These are phyloP conservation scores for Corydoras maculifer DNA, from an alignment of 2,113 vertebrate genomes.

Conservation along the genomic window DNA sequence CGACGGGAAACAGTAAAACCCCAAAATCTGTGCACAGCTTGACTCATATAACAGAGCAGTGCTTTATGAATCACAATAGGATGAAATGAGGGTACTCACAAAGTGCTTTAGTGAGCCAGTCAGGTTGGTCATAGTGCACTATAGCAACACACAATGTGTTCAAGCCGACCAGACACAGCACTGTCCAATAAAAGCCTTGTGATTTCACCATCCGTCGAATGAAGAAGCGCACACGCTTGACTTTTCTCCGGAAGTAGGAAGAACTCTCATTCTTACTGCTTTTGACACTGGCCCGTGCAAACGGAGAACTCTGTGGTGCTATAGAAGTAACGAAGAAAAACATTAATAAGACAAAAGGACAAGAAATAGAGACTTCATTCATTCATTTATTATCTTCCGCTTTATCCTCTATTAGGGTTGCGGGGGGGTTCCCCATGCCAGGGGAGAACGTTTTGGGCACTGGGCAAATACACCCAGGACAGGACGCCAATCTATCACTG, in stretches of 20 bases:
- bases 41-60: too few relatives aligned
- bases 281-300: slow-evolving; percentile 83
- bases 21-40: too few relatives aligned
- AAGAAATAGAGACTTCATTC: too few relatives aligned
- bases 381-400: too few relatives aligned
- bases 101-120: slow-evolving; percentile 82
- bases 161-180: slow-evolving; percentile 87
- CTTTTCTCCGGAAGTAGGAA: slow-evolving; percentile 86
- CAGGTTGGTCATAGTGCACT: slow-evolving; percentile 91
- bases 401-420: too few relatives aligned
- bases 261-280: slow-evolving; percentile 85
- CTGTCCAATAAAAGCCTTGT: slow-evolving; percentile 93
- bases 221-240: slow-evolving; percentile 92
- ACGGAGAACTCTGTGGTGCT: slow-evolving; percentile 81
- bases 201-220: slow-evolving; percentile 93
- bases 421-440: too few relatives aligned
- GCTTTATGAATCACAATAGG: neutral
- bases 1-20: too few relatives aligned
- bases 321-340: too few relatives aligned
- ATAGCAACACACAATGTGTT: slow-evolving; percentile 93
- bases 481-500: too few relatives aligned
- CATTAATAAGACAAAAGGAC: too few relatives aligned
- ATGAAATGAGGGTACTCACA: slow-evolving; percentile 67
- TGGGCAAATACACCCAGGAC: too few relatives aligned
- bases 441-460: too few relatives aligned